Evolutionary conservation across 2,888 invertebrate species (phyloP), one percentile per base, ranked within the genome.

Genomic region (Dicranocentrus wangi): DNA sequence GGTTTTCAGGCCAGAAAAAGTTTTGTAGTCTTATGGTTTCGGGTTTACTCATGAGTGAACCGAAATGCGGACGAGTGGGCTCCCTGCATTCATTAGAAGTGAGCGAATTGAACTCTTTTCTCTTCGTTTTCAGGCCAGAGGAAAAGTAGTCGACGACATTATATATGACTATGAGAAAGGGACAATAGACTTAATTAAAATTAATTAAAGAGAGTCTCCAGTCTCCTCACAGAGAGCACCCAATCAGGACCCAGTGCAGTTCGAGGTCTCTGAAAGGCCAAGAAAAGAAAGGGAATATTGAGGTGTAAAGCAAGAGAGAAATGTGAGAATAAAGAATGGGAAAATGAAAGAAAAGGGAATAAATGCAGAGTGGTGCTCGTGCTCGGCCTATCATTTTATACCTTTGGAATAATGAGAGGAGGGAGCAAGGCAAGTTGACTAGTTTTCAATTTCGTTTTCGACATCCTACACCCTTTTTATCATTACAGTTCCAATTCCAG

Each of bases 121-220:
- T 63, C 61, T 63, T 32, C 3, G 7, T 25, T 58, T 47, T 72
- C 23, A 55, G 2, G 43, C 43, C 76, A 68, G 60, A 43, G n/a
- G 39, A 28, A 65, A 15, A 71, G 25, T 63, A 47, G 19, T 61
- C 28, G 61, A 61, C 39, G 61, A 61, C 39, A 1, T n/a, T 27
- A 66, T 66, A 42, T 55, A 58, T 21, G 39, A 47, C 47, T 10
- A 15, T 27, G 60, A 17, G 55, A 27, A 63, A 58, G 43, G 72
- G 72, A 79, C 82, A 80, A 85, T 83, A 82, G 85, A 84, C 84
- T 85, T 83, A 85, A 85, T 85, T 85, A 85, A 85, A 85, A 84
- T 85, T 85, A 85, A 85, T 85, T 85, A 85, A 85, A 85, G 84
- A 82, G 81, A 78, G 68, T 43, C 42, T 15, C 15, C 25, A 43